These are phyloP conservation scores for Columba janthina DNA, from an alignment of 2,113 vertebrate genomes.

Conservation along the genomic window DNA sequence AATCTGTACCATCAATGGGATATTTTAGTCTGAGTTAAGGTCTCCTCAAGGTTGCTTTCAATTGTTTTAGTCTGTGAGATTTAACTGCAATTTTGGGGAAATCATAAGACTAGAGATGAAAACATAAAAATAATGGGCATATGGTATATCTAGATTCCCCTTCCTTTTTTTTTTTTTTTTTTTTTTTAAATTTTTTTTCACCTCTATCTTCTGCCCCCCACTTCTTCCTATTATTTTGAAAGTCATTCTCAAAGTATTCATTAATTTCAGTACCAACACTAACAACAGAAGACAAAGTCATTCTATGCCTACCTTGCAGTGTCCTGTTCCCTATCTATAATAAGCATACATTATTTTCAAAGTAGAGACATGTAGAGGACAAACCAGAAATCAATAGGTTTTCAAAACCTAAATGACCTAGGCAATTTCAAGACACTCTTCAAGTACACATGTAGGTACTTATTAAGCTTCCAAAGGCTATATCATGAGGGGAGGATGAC, in stretches of 20 bases:
- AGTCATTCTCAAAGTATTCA: background rate
- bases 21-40: background rate
- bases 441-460: background rate
- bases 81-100: background rate
- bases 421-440: background rate
- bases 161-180: background rate
- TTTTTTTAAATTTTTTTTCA: background rate
- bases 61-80: background rate
- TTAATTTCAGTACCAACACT: background rate
- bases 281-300: background rate
- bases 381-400: background rate
- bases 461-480: background rate
- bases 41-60: background rate
- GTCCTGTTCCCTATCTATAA: background rate
- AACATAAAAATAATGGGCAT: background rate
- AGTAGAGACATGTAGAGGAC: background rate
- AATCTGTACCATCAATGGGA: background rate
- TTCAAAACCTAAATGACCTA: background rate
- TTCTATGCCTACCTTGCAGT: background rate
- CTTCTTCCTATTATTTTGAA: background rate
- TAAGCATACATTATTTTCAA: background rate
- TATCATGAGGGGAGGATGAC: background rate
- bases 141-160: background rate
- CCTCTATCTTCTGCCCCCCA: no score
- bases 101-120: background rate